Evolutionary conservation across 2,888 invertebrate genomes (phyloP).

Genomic region (Parelbella ahira): DNA sequence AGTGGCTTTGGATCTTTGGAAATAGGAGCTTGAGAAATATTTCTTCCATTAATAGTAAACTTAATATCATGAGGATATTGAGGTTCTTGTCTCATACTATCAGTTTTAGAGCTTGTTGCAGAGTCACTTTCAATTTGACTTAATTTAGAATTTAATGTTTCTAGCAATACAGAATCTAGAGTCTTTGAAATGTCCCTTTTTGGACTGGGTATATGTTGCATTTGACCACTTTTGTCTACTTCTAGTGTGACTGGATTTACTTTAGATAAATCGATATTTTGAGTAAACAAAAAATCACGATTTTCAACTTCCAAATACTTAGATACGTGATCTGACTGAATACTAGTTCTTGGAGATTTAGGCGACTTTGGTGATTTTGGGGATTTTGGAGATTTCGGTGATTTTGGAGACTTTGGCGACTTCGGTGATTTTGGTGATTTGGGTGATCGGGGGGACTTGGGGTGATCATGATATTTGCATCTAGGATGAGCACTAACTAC

Average conservation of each 20-base stretch:
- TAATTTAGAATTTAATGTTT: slow-evolving; percentile 85
- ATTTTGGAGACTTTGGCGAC: slow-evolving; percentile 83
- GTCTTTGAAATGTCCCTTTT: slow-evolving; percentile 85
- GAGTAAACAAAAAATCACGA: slow-evolving; percentile 85
- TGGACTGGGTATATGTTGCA: slow-evolving; percentile 84
- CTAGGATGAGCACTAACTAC: slow-evolving; percentile 68
- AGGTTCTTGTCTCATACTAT: slow-evolving; percentile 82
- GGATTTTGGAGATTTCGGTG: slow-evolving; percentile 80
- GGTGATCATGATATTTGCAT: slow-evolving; percentile 76
- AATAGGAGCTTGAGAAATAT: slow-evolving; percentile 61
- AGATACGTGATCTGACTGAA: slow-evolving; percentile 69
- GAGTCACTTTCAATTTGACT: slow-evolving; percentile 89
- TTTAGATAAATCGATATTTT: slow-evolving; percentile 87
- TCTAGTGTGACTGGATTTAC: slow-evolving; percentile 86
- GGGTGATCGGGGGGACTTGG: slow-evolving; percentile 72
- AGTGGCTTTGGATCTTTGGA: slow-evolving; percentile 66
- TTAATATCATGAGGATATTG: slow-evolving; percentile 78
- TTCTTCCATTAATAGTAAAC: slow-evolving; percentile 72
- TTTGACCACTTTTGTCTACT: slow-evolving; percentile 83
- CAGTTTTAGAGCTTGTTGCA: slow-evolving; percentile 86
- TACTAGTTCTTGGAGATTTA: slow-evolving; percentile 66
- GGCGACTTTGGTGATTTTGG: slow-evolving; percentile 79
- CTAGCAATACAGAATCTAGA: slow-evolving; percentile 84
- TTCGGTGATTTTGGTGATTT: slow-evolving; percentile 83
- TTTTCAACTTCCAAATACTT: slow-evolving; percentile 76